Percentiles rank a stretch among this genome's conserved stretches.
Conservation (phyloP, 2,113 vertebrate species). For the Plestiodon gilberti region DNA sequence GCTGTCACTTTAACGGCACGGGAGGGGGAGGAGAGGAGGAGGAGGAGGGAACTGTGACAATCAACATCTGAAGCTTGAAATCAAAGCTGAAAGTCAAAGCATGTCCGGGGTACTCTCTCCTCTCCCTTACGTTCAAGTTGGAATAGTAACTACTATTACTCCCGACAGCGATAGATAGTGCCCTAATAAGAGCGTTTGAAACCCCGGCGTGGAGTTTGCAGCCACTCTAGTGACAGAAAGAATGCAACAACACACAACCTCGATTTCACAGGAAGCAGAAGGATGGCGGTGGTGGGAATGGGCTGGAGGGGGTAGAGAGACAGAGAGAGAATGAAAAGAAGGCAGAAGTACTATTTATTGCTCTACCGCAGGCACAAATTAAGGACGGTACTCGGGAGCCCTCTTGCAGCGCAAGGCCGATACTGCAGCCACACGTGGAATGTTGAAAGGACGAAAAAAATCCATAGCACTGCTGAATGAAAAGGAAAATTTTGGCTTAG, state of each 20-base stretch:
- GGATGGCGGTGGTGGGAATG: too few relatives aligned
- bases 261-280: not conserved
- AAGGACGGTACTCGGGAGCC: constrained; percentile 52
- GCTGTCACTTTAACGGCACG: not conserved
- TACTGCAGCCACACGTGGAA: constrained; percentile 21
- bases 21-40: not conserved
- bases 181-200: not conserved
- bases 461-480: not conserved
- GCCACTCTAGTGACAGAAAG: rapidly evolving
- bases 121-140: rapidly evolving
- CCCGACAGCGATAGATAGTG: not conserved
- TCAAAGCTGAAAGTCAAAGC: rapidly evolving
- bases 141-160: rapidly evolving
- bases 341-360: rapidly evolving
- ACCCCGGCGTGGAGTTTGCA: not conserved
- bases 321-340: not conserved
- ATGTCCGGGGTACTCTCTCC: not conserved
- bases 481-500: rapidly evolving
- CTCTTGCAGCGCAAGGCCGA: constrained; percentile 48
- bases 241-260: rapidly evolving
- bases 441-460: not conserved
- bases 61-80: not conserved
- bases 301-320: not conserved
- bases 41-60: not conserved
- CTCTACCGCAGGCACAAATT: rapidly evolving